These are phyloP conservation scores for Falco cherrug DNA, from an alignment of 2,797 vertebrate species.

Conservation along the genomic window DNA sequence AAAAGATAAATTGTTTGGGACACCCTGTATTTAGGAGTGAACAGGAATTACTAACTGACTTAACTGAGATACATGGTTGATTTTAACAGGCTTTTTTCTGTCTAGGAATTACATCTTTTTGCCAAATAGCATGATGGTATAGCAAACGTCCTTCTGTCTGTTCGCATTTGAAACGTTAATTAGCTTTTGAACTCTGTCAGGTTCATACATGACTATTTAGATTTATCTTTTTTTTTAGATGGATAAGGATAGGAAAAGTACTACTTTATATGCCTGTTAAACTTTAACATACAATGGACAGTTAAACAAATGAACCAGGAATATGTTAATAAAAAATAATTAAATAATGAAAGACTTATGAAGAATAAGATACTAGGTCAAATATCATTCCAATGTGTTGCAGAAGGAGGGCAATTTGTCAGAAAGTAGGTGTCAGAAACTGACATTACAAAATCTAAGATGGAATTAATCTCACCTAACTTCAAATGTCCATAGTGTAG, in stretches of 20 bases:
- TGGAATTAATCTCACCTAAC: neutral
- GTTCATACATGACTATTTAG: neutral
- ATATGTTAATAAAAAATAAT: neutral
- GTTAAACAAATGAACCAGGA: neutral
- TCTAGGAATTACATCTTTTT: neutral
- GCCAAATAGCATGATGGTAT: neutral
- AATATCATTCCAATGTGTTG: neutral
- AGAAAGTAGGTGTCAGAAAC: neutral
- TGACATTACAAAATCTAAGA: neutral
- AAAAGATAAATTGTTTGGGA: neutral
- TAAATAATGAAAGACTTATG: neutral
- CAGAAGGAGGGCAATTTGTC: neutral
- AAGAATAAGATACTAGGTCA: neutral
- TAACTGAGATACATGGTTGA: neutral
- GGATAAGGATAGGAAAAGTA: neutral
- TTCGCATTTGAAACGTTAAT: neutral
- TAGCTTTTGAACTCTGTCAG: neutral
- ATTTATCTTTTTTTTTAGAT: neutral
- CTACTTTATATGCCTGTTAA: neutral
- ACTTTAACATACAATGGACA: neutral
- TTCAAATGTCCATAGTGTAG: neutral
- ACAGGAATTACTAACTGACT: neutral
- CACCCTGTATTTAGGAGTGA: neutral
- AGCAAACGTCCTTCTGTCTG: neutral
- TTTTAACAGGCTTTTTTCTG: neutral